Conservation (phyloP, 1,140 invertebrate genomes). For the Mya arenaria region DNA sequence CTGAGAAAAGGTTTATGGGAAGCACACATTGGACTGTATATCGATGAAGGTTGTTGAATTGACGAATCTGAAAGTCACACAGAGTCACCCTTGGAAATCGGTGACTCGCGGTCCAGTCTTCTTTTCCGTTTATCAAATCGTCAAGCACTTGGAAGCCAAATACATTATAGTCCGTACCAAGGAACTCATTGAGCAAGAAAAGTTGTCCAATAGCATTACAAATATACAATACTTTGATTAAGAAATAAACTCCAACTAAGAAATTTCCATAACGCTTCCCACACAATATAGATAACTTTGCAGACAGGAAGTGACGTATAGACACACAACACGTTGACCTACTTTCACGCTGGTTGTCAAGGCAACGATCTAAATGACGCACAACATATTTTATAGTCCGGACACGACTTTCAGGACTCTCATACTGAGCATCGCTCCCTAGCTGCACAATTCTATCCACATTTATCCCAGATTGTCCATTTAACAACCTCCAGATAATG, state of each 20-base stretch:
- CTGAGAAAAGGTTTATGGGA: constrained; percentile 84
- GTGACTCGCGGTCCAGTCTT: constrained; percentile 80
- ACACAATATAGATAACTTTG: constrained; percentile 76
- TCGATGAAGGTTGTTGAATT: constrained; percentile 81
- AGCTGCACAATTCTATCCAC: constrained; percentile 77
- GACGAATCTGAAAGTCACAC: constrained; percentile 83
- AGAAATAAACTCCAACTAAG: constrained; percentile 82
- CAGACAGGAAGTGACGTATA: constrained; percentile 75
- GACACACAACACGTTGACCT: constrained; percentile 76
- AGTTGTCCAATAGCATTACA: constrained; percentile 83
- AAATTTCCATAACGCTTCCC: constrained; percentile 83
- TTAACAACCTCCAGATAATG: constrained; percentile 83
- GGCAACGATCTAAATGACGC: constrained; percentile 79
- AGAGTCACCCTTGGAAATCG: constrained; percentile 83
- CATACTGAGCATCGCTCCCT: constrained; percentile 74
- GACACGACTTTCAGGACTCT: constrained; percentile 76
- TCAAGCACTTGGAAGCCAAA: constrained; percentile 83
- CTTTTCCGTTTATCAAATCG: constrained; percentile 80
- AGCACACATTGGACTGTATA: constrained; percentile 84
- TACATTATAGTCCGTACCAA: constrained; percentile 82
- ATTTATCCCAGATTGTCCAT: constrained; percentile 82
- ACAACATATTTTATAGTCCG: constrained; percentile 80
- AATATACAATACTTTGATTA: constrained; percentile 83
- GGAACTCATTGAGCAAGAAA: constrained; percentile 83
- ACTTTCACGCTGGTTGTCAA: constrained; percentile 79